These are phyloP conservation scores for Ifrita kowaldi DNA, from an alignment of 2,113 vertebrate species.

Conservation along the genomic window DNA sequence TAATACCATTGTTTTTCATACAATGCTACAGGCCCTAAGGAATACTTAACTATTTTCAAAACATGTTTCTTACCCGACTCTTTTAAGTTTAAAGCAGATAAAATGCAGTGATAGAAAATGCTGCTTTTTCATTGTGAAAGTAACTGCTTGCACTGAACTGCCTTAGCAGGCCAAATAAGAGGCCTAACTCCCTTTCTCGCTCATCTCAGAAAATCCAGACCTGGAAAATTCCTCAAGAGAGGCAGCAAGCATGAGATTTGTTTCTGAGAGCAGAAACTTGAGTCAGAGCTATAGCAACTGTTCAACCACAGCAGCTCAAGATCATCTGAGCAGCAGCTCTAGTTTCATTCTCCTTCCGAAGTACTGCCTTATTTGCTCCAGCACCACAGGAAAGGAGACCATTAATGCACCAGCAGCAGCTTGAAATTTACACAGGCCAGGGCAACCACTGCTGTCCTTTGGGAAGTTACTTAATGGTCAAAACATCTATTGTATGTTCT, in stretches of 20 bases:
- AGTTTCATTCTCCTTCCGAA: background rate
- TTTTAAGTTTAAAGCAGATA: background rate
- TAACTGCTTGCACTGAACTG: background rate
- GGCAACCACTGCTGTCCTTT: background rate
- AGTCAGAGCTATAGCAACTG: background rate
- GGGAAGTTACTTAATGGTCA: background rate
- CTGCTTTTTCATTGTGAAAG: background rate
- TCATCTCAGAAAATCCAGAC: background rate
- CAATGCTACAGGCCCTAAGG: background rate
- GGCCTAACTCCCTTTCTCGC: background rate
- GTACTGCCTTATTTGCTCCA: background rate
- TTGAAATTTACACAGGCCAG: background rate
- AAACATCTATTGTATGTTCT: background rate
- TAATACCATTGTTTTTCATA: background rate
- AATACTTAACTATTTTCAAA: background rate
- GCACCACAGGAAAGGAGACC: background rate
- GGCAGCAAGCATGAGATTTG: background rate
- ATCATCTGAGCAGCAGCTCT: background rate
- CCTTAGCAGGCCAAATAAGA: background rate
- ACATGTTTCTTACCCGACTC: background rate
- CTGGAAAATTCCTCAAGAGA: background rate
- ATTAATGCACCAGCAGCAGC: background rate
- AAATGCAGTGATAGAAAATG: background rate
- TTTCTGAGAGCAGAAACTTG: slow-evolving; percentile 11
- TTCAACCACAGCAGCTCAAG: background rate